phyloP scores from a whole-genome alignment of 1,140 invertebrate genomes.

The Rhynchophorus ferrugineus region DNA sequence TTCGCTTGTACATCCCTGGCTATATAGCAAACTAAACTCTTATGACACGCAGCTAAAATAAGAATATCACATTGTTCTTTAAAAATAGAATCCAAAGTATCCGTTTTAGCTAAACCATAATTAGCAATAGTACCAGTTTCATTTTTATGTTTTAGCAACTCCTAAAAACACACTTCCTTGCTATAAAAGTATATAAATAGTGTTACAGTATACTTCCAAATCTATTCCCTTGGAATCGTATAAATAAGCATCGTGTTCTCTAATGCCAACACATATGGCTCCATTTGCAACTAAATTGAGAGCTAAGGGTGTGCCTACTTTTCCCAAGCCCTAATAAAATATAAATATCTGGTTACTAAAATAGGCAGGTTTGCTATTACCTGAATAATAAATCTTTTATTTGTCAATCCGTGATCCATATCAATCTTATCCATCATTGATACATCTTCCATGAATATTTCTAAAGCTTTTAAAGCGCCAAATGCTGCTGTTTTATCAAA shows the following conservation, averaged over 20 bases:
- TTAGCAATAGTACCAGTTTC: constrained; percentile 62
- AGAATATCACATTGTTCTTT: constrained; percentile 80
- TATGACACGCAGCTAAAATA: constrained; percentile 78
- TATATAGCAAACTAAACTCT: constrained; percentile 68
- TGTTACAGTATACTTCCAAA: constrained; percentile 52
- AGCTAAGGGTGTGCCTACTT: constrained; percentile 76
- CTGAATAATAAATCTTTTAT: constrained; percentile 31
- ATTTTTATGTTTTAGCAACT: constrained; percentile 46
- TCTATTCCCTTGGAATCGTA: constrained; percentile 73
- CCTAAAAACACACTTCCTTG: constrained; percentile 35
- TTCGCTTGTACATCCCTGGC: constrained; percentile 56
- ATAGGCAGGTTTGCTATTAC: constrained; percentile 8
- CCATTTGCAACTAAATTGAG: constrained; percentile 69
- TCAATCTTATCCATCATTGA: constrained; percentile 18
- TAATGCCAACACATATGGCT: constrained; percentile 73
- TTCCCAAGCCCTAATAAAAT: constrained; percentile 71
- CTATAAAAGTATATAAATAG: not conserved
- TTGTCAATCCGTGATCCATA: constrained; percentile 44
- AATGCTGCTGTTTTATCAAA: constrained; percentile 74
- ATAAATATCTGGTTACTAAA: constrained; percentile 1
- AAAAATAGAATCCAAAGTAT: constrained; percentile 53
- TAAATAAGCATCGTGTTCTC: constrained; percentile 65
- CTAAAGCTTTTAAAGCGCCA: constrained; percentile 73
- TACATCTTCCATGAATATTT: constrained; percentile 76
- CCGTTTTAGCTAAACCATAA: constrained; percentile 64